phyloP scores from a whole-genome alignment of 2,113 vertebrate species.

The Alosa alosa region DNA sequence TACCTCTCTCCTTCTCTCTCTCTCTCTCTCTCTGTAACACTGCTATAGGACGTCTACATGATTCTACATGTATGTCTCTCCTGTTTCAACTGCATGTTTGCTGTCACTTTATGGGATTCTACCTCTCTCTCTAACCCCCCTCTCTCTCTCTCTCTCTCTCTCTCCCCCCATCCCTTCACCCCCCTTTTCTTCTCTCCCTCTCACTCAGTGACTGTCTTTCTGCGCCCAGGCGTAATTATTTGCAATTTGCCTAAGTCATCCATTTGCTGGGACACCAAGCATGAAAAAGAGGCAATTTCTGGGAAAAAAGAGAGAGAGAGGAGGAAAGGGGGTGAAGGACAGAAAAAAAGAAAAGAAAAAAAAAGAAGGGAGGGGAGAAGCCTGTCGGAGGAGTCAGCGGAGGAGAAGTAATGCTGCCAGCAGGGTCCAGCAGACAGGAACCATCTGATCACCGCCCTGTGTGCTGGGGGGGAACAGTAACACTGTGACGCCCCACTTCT shows the following conservation, averaged over 20 bases:
- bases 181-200: constrained; percentile 86
- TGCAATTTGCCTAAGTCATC: constrained; percentile 99
- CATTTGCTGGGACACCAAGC: constrained; percentile 99
- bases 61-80: no score
- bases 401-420: constrained; percentile 90
- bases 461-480: constrained; percentile 86
- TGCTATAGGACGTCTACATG: no score
- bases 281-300: constrained; percentile 99
- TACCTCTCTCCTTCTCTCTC: no score
- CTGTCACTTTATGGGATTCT: constrained; percentile 75
- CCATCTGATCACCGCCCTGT: constrained; percentile 81
- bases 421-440: constrained; percentile 86
- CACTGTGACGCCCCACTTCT: constrained; percentile 71
- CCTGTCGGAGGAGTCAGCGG: constrained; percentile 83
- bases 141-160: no score
- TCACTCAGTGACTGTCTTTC: constrained; percentile 70
- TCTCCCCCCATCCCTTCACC: constrained; percentile 77
- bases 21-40: no score
- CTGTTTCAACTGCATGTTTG: constrained; percentile 58
- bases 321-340: no score
- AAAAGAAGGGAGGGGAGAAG: constrained; percentile 71
- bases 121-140: constrained; percentile 61
- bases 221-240: constrained; percentile 99
- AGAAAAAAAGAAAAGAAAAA: no score
- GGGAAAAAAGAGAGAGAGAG: constrained; percentile 75